phyloP scores from a whole-genome alignment of 2,797 vertebrate species.

The Emys orbicularis region DNA sequence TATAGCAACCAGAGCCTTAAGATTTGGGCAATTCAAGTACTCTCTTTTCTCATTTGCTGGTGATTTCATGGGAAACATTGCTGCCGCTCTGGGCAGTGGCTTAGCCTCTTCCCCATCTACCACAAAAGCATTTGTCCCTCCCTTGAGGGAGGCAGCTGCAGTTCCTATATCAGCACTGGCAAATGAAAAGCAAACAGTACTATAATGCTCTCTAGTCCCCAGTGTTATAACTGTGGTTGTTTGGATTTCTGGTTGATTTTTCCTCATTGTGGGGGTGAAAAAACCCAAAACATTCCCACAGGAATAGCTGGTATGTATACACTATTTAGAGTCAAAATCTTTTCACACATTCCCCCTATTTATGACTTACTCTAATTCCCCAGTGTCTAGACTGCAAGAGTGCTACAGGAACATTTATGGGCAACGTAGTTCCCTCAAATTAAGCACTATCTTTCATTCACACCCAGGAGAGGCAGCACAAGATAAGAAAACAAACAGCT shows the following conservation, averaged over 20 bases:
- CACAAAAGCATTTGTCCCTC: background rate
- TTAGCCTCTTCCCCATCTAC: background rate
- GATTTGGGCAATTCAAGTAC: background rate
- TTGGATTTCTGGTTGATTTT: background rate
- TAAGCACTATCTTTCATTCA: background rate
- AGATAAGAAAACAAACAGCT: background rate
- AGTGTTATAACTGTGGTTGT: background rate
- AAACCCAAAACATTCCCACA: background rate
- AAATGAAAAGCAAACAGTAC: background rate
- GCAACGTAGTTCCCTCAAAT: background rate
- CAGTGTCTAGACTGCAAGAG: background rate
- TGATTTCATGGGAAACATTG: background rate
- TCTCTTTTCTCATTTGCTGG: background rate
- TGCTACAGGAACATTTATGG: background rate
- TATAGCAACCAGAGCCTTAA: background rate
- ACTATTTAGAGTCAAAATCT: background rate
- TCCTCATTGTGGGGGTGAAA: background rate
- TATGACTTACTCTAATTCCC: background rate
- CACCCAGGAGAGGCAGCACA: background rate
- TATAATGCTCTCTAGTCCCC: background rate
- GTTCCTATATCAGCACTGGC: background rate
- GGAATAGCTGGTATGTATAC: background rate
- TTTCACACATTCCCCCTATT: background rate
- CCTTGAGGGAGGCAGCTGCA: background rate
- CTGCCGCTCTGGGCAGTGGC: background rate